Evolutionary conservation across 2,888 invertebrate species (phyloP).

Genomic region (Slavum lentiscoides): DNA sequence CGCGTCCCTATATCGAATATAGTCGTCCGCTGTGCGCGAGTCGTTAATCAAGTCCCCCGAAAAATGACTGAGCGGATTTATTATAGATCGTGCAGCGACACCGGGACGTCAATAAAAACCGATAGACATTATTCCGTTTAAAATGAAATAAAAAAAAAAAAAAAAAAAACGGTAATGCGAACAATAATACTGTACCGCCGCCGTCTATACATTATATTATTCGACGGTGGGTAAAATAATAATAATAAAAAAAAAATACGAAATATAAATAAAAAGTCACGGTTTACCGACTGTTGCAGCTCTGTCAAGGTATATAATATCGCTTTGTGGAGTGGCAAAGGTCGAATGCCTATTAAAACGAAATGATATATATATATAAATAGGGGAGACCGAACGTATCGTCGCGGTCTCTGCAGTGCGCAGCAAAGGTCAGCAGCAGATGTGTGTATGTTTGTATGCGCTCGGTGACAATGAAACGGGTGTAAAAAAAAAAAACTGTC

Average conservation of each 20-base stretch:
- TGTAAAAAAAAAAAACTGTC: slow-evolving; percentile 16
- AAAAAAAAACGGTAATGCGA: slow-evolving; percentile 27
- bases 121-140: slow-evolving; percentile 38
- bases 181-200: slow-evolving; percentile 10
- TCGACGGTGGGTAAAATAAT: slow-evolving; percentile 8
- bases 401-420: not conserved
- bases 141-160: not conserved
- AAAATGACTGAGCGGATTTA: slow-evolving; percentile 43
- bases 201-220: not conserved
- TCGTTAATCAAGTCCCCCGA: slow-evolving; percentile 50
- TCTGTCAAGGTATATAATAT: slow-evolving; percentile 35
- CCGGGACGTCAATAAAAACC: slow-evolving; percentile 39
- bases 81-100: slow-evolving; percentile 27
- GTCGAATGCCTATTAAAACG: slow-evolving; percentile 50
- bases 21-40: not conserved
- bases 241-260: no score
- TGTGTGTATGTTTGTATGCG: not conserved
- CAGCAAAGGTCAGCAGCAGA: slow-evolving; percentile 49
- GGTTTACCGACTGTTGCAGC: slow-evolving; percentile 36
- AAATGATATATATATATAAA: slow-evolving; percentile 14
- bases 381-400: slow-evolving; percentile 33
- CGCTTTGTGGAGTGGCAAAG: slow-evolving; percentile 44
- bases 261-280: slow-evolving; percentile 37
- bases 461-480: slow-evolving; percentile 27
- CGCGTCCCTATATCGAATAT: not conserved